Evolutionary conservation across 2,888 invertebrate genomes (phyloP).

Genomic region (Sisyra terminalis): DNA sequence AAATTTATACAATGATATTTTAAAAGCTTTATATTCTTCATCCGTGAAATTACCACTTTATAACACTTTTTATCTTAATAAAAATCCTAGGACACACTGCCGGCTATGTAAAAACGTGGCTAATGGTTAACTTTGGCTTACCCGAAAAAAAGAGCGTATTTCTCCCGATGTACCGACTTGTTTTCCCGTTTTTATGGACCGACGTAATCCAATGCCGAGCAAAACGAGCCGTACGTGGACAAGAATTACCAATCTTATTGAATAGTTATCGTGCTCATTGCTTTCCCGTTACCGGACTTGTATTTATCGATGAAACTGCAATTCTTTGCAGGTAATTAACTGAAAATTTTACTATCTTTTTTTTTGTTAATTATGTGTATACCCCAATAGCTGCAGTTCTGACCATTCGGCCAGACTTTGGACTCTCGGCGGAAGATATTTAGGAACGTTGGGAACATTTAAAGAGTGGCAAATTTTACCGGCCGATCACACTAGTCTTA

Average conservation of each 20-base stretch:
- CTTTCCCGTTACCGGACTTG: conserved; percentile 45
- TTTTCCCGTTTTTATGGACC: conserved; percentile 57
- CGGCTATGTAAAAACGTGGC: conserved; percentile 71
- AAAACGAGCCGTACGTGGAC: conserved; percentile 41
- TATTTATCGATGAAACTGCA: conserved; percentile 45
- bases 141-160: conserved; percentile 32
- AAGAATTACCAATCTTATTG: conserved; percentile 45
- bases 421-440: conserved; percentile 46
- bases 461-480: conserved; percentile 36
- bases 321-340: conserved; percentile 48
- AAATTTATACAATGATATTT: too few species aligned
- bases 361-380: too few species aligned
- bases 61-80: conserved; percentile 1
- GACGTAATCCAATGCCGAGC: conserved; percentile 51
- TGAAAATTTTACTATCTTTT: too few species aligned
- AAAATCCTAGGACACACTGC: conserved; percentile 30
- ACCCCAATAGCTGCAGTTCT: conserved; percentile 22
- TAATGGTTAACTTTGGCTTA: conserved; percentile 46
- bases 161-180: conserved; percentile 43
- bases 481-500: conserved; percentile 25
- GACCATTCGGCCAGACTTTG: conserved; percentile 54
- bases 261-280: conserved; percentile 57
- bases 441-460: conserved; percentile 61
- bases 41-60: not conserved
- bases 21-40: too few species aligned